Evolutionary conservation across 1,140 invertebrate genomes (phyloP).

Genomic region (Lineus longissimus): DNA sequence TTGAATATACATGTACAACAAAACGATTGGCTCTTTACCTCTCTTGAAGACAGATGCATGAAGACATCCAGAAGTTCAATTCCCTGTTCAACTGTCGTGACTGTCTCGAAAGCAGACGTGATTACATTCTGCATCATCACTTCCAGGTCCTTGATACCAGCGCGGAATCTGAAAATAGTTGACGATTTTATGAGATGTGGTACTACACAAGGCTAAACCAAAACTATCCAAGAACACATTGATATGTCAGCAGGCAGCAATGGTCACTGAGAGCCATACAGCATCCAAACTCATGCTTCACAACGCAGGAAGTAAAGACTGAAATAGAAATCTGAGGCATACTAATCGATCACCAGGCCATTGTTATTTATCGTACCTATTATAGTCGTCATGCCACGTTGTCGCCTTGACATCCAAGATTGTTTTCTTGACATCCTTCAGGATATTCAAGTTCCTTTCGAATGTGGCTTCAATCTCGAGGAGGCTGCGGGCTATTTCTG

Average conservation of each 20-base stretch:
- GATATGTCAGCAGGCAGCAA: no score
- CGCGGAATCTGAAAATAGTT: conserved; percentile 52
- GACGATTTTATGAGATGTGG: conserved; percentile 26
- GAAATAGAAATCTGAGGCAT: no score
- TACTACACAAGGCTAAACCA: not conserved
- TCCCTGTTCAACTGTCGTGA: conserved; percentile 53
- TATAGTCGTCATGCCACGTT: conserved; percentile 73
- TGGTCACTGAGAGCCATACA: no score
- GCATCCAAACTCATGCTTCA: no score
- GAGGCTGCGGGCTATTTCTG: conserved; percentile 68
- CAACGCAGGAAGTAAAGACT: no score
- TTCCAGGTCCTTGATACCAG: conserved; percentile 54
- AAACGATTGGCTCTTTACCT: no score
- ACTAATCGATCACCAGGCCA: no score
- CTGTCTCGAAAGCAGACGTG: conserved; percentile 53
- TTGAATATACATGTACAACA: no score
- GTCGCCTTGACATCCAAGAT: conserved; percentile 70
- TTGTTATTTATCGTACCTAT: no score
- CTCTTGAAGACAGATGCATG: conserved; percentile 52
- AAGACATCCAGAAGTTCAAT: conserved; percentile 55
- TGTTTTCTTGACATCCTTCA: conserved; percentile 60
- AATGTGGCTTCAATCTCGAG: conserved; percentile 73
- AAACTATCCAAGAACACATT: no score
- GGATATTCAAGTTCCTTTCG: conserved; percentile 61
- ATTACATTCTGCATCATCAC: conserved; percentile 56